Percentiles rank a stretch among this genome's conserved stretches.
phyloP scores from a whole-genome alignment of 2,113 vertebrate species.

The Serilophus lunatus region DNA sequence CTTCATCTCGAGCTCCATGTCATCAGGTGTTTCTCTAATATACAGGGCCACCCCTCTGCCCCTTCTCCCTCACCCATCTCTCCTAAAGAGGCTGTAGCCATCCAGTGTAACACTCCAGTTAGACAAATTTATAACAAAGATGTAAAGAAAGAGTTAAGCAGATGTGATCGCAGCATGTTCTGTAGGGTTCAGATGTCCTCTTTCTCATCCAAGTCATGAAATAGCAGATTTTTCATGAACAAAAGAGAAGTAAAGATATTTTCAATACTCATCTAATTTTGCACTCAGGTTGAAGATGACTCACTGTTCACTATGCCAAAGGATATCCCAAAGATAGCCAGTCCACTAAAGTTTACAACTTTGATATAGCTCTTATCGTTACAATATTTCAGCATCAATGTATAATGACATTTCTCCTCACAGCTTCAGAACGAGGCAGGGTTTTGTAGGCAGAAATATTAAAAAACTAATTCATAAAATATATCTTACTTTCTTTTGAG shows the following conservation, averaged over 20 bases:
- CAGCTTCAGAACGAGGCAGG: not conserved
- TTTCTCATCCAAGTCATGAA: not conserved
- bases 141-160: not conserved
- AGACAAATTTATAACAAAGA: not conserved
- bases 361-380: not conserved
- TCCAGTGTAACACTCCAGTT: too few species aligned
- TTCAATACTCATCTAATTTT: not conserved
- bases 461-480: not conserved
- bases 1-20: too few species aligned
- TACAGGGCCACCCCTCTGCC: too few species aligned
- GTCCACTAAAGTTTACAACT: not conserved
- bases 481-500: not conserved
- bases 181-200: not conserved
- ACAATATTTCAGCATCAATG: not conserved
- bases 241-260: not conserved
- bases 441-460: not conserved
- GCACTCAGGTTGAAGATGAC: not conserved
- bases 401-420: not conserved
- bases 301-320: not conserved
- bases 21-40: too few species aligned
- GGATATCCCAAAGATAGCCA: not conserved
- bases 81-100: too few species aligned
- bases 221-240: not conserved
- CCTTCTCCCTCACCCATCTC: too few species aligned
- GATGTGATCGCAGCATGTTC: not conserved